Evolutionary conservation across 2,113 vertebrate genomes (phyloP).

Genomic region (Drymodes brunneopygia): DNA sequence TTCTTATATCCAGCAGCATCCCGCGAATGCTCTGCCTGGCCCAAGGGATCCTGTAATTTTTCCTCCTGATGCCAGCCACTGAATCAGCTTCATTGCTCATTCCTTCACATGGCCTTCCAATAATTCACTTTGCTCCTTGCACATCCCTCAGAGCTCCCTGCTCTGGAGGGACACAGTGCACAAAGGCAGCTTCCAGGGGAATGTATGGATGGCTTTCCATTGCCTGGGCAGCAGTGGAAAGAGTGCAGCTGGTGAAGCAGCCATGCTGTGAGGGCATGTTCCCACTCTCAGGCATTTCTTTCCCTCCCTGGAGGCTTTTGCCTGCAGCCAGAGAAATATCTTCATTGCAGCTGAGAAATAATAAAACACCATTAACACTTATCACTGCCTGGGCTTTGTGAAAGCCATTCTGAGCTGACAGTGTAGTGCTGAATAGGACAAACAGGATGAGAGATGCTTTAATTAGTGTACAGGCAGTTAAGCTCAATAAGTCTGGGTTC

Average conservation of each 20-base stretch:
- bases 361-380: not conserved
- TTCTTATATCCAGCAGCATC: not conserved
- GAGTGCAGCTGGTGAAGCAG: not conserved
- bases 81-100: not conserved
- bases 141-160: not conserved
- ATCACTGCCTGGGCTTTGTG: not conserved
- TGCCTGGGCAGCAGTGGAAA: not conserved
- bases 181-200: not conserved
- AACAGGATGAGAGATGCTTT: slow-evolving; percentile 38
- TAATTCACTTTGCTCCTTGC: not conserved
- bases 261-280: not conserved
- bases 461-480: slow-evolving; percentile 33
- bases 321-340: not conserved
- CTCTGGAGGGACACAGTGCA: not conserved
- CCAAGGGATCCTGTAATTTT: not conserved
- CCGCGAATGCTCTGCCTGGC: not conserved
- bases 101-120: not conserved
- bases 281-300: not conserved
- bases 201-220: not conserved
- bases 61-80: not conserved
- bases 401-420: not conserved
- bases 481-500: slow-evolving; percentile 17
- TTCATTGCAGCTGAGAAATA: not conserved
- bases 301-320: not conserved
- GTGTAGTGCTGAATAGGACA: not conserved